Base-by-base conservation (phyloP, 2,888 invertebrate species). In the Dolichomitus sp. region DNA sequence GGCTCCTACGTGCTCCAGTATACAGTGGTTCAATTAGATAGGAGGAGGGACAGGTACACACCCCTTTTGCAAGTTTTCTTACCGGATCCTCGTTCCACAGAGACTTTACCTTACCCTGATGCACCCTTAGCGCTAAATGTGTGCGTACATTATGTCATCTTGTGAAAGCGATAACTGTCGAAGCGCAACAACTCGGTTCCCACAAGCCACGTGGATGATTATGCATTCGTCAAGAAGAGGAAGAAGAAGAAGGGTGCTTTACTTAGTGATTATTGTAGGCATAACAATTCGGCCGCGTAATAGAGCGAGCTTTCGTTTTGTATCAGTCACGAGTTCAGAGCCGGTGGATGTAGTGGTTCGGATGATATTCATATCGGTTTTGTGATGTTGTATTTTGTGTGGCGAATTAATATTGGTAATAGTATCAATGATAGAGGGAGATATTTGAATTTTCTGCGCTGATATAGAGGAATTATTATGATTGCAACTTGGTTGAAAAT, bases 161-260 rank as follows among this genome's bases (percentile, higher is more conserved):
- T 66, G 54, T 65, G 61, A 69, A 65, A 78, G 77, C 54, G 68
- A 73, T 81, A 73, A 61, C 54, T 19, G 69, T 23, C 59, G 69
- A 81, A 78, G 54, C 81, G 81, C 54, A 65, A 45, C 9, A 74
- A 69, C 50, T 23, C 54, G 33, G 11, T 11, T 48, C 19, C 73
- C 75, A 23, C 40, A 65, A 63, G 75, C 61, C 11, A 17, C 57
- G 59, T 23, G 73, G 40, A 37, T 54, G 17, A 69, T 73, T 63
- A 61, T 57, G 61, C 50, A 40, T 57, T 75, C 17, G 65, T 30
- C 11, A 23, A 57, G 59, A 40, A 40, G 69, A 19, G 37, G 33
- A 33, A 52, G 42, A 37, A 54, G 50, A 19, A 52, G 75, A 54
- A 54, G 52, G 30, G 17, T 45, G 57, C 12, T 59, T 73, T 68